phyloP scores from a whole-genome alignment of 2,113 vertebrate genomes.

The Atractosteus spatula region DNA sequence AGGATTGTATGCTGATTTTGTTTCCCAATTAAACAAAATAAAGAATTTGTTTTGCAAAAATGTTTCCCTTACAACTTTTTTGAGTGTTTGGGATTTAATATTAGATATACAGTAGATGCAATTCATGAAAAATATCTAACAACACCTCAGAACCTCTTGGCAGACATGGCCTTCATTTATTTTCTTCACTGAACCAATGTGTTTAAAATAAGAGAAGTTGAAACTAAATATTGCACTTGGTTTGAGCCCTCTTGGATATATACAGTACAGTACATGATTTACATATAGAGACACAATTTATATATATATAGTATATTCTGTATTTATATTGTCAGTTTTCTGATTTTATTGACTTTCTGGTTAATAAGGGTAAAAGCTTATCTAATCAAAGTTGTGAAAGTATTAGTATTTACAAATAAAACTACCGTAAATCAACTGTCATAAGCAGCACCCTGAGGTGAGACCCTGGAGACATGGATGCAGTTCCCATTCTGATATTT shows the following conservation, averaged over 20 bases:
- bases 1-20: too few relatives aligned
- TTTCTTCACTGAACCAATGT: too few relatives aligned
- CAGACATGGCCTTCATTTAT: too few relatives aligned
- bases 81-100: too few relatives aligned
- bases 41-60: too few relatives aligned
- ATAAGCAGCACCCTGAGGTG: conserved; percentile 28
- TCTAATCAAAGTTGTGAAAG: conserved; percentile 33
- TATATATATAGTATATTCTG: neutral
- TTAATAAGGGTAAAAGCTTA: conserved; percentile 36
- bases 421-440: conserved; percentile 32
- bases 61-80: too few relatives aligned
- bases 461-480: conserved; percentile 13
- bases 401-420: conserved; percentile 24
- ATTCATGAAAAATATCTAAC: too few relatives aligned
- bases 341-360: conserved; percentile 40
- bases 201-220: too few relatives aligned
- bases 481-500: conserved; percentile 25
- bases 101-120: too few relatives aligned
- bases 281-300: too few relatives aligned
- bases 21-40: too few relatives aligned
- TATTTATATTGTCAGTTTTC: conserved; percentile 33
- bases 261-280: neutral
- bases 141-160: too few relatives aligned
- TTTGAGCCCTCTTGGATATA: conserved; percentile 38
- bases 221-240: conserved; percentile 14